These are phyloP conservation scores for Ailurus styani DNA, from an alignment of 2,113 vertebrate genomes.

Conservation along the genomic window DNA sequence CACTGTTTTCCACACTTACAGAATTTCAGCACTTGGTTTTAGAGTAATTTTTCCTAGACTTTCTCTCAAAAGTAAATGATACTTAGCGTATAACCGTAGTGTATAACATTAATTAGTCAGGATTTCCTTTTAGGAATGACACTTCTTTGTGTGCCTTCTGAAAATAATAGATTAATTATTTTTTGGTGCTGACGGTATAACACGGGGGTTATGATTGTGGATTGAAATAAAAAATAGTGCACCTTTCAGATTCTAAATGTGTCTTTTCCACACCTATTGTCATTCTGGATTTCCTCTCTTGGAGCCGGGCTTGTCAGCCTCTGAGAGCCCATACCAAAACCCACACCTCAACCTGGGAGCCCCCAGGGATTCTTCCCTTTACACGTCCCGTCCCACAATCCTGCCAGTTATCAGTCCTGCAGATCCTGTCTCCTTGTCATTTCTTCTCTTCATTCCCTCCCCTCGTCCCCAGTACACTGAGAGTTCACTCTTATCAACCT, in stretches of 20 bases:
- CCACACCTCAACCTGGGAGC: neutral
- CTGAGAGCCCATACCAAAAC: neutral
- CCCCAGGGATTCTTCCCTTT: neutral
- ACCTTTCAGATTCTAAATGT: neutral
- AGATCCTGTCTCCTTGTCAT: neutral
- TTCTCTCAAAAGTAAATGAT: slow-evolving; percentile 14
- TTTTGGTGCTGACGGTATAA: neutral
- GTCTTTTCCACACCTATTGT: neutral
- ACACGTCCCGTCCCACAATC: too few relatives aligned
- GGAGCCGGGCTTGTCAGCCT: neutral
- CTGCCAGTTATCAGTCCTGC: neutral
- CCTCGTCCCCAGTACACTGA: neutral
- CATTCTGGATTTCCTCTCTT: neutral
- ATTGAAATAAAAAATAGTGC: neutral
- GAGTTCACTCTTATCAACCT: neutral
- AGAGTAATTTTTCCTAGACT: neutral
- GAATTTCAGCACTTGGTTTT: slow-evolving; percentile 37
- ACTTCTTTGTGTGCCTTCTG: neutral
- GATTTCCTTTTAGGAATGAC: neutral
- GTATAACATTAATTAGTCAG: neutral
- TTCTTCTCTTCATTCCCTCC: neutral
- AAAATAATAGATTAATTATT: neutral
- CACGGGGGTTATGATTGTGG: neutral
- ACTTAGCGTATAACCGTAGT: neutral
- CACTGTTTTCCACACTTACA: neutral